Base-by-base conservation (phyloP, 2,888 invertebrate genomes). In the Drosophila falleni region DNA sequence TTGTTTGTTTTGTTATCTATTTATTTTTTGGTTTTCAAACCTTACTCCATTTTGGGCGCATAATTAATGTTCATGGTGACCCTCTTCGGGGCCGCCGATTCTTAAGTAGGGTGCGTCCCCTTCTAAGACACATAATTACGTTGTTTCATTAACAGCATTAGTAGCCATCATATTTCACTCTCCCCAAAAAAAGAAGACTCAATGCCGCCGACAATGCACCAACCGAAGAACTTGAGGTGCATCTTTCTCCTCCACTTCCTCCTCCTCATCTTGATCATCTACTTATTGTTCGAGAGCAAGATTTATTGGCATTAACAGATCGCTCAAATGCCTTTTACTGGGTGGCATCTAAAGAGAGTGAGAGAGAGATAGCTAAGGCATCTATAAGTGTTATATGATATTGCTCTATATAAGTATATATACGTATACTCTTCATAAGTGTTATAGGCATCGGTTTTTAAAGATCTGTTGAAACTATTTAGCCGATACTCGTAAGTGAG, bases 91-190 rank as follows among this genome's bases (percentile, higher is more conserved):
- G 76, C 81, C 72, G 35, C 37, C 74, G 78, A 71, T 74, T 59
- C 77, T 67, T 84, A 78, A 89, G 85, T 89, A 79, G 84, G 87
- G 76, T 80, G 83, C 83, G 55, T 80, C 80, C 80, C 84, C 78
- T 79, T 71, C 72, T 72, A 78, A 89, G 89, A 83, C 80, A 58
- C 44, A 62, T 90, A 90, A 91, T 90, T 91, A 83, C 88, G 83
- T 80, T 91, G 88, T 91, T 89, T 89, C 90, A 90, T 90, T 90
- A 90, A 91, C 91, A 90, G 80, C 91, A 90, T 90, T 90, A 91
- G 88, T 87, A 78, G 87, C 81, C 76, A 78, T 87, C 79, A 89
- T 91, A 90, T 87, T 86, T 91, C 89, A 91, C 79, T 80, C 78
- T 54, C 63, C 63, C 61, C 29, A 9, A 59, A 26, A 39, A 11